Conservation (phyloP, 2,888 invertebrate species). For the Cryptophagus acutangulus region DNA sequence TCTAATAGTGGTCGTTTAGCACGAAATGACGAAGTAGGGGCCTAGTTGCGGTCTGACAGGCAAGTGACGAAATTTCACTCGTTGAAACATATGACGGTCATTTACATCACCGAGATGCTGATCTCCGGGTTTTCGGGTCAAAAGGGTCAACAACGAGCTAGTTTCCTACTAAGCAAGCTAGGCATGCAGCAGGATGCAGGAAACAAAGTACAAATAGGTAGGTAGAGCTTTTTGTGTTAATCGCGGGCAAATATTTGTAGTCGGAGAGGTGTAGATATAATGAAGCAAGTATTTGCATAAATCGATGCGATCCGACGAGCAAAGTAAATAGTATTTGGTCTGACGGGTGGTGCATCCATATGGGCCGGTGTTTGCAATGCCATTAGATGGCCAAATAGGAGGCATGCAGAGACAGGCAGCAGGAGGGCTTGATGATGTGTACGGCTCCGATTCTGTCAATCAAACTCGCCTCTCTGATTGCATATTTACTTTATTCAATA, state of each 20-base stretch:
- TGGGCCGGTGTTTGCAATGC: slow-evolving; percentile 41
- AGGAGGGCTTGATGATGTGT: too few species aligned
- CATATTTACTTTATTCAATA: slow-evolving; percentile 40
- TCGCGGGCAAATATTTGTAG: too few species aligned
- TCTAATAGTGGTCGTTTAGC: slow-evolving; percentile 27
- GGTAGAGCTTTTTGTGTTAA: too few species aligned
- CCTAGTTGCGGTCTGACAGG: slow-evolving; percentile 26
- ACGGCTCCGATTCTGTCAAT: slow-evolving; percentile 37
- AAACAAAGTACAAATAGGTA: too few species aligned
- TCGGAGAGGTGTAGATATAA: too few species aligned
- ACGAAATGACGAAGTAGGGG: slow-evolving; percentile 27
- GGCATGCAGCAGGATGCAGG: too few species aligned
- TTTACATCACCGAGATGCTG: slow-evolving; percentile 21
- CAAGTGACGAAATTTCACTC: slow-evolving; percentile 29
- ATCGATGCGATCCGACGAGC: too few species aligned
- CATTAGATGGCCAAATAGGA: slow-evolving; percentile 44
- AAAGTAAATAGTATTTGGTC: slow-evolving; percentile 26
- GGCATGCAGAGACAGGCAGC: too few species aligned
- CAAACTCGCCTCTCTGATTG: slow-evolving; percentile 36
- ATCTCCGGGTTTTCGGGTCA: slow-evolving; percentile 21
- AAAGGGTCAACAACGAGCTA: too few species aligned
- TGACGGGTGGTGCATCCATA: slow-evolving; percentile 33
- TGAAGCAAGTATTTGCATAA: too few species aligned
- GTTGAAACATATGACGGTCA: slow-evolving; percentile 25
- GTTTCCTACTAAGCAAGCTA: too few species aligned